These are phyloP conservation scores for Taxidea taxus DNA, from an alignment of 2,113 vertebrate genomes.

Conservation along the genomic window DNA sequence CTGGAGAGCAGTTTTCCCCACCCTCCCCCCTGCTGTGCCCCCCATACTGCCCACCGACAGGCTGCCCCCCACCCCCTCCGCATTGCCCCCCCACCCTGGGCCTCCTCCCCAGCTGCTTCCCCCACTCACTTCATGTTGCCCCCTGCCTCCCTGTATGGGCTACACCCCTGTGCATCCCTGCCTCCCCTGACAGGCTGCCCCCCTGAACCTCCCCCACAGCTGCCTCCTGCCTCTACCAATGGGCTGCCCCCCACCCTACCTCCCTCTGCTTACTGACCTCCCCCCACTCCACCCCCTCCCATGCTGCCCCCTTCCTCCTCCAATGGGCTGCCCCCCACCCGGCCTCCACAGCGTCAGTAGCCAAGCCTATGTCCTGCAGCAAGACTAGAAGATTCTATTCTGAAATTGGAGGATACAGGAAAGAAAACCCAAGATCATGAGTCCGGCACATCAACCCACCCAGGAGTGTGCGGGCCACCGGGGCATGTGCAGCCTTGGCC, in stretches of 20 bases:
- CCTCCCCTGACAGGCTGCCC: too few species aligned
- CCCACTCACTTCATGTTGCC: too few species aligned
- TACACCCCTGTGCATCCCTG: too few species aligned
- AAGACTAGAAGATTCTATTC: background rate
- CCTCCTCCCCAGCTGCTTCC: too few species aligned
- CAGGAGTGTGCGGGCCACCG: fast-evolving
- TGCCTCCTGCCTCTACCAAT: too few species aligned
- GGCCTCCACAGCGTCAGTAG: background rate
- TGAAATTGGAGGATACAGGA: background rate
- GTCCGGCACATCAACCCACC: background rate
- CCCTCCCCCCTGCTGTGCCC: background rate
- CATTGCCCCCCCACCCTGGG: too few species aligned
- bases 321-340: too few species aligned
- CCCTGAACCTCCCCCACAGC: too few species aligned
- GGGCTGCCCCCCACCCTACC: background rate
- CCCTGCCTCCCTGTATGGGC: too few species aligned
- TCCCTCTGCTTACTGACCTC: background rate
- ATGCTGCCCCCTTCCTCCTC: background rate
- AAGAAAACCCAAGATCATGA: background rate
- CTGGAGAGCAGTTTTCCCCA: background rate
- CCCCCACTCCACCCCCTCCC: background rate
- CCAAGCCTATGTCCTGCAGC: background rate
- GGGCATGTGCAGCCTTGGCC: background rate
- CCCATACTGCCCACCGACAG: background rate
- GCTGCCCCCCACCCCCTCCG: too few species aligned